phyloP scores from a whole-genome alignment of 2,797 vertebrate species.

The Holocentrus rufus region DNA sequence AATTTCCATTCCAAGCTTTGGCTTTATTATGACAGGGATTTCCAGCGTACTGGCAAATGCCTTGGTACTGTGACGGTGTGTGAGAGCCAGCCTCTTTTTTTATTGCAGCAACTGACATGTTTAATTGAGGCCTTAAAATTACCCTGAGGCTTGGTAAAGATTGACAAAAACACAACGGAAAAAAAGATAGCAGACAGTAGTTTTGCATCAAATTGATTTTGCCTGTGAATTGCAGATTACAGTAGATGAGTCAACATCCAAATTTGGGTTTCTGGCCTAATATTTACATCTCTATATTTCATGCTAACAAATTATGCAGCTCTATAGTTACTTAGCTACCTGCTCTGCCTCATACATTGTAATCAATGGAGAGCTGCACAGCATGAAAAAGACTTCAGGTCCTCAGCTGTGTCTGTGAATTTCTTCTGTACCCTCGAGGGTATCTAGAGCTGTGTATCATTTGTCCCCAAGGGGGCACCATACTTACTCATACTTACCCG shows the following conservation, averaged over 20 bases:
- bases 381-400: neutral
- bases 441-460: neutral
- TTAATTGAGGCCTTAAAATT: neutral
- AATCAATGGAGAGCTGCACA: neutral
- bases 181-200: neutral
- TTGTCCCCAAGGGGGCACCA: conserved; percentile 67
- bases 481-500: too few species aligned
- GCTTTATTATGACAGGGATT: conserved; percentile 10
- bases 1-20: conserved; percentile 18
- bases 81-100: neutral
- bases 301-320: neutral
- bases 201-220: neutral
- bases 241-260: neutral
- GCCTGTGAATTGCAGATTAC: neutral
- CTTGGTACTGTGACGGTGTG: neutral
- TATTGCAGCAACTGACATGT: neutral
- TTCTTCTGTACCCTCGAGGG: neutral
- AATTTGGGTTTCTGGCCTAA: neutral
- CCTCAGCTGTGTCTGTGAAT: neutral
- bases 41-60: conserved; percentile 5
- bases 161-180: neutral
- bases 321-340: neutral
- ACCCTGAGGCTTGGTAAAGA: too few species aligned
- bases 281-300: neutral
- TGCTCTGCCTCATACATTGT: neutral